These are phyloP conservation scores for Drosophila neutralis DNA, from an alignment of 2,888 invertebrate species.

Conservation along the genomic window DNA sequence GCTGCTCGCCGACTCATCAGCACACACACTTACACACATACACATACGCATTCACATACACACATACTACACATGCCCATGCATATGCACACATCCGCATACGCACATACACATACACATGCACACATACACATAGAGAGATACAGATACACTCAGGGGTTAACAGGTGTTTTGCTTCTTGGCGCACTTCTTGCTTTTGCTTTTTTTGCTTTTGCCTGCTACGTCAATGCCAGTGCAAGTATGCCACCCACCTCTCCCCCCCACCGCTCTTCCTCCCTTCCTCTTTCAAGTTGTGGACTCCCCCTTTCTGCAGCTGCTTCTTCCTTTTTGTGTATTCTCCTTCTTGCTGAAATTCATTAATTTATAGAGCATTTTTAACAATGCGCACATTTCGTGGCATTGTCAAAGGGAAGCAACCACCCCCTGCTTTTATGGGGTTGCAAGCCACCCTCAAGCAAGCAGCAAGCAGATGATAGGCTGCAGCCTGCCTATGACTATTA, in stretches of 20 bases:
- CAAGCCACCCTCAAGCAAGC: constrained; percentile 10
- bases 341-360: constrained; percentile 22
- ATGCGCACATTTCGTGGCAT: constrained; percentile 24
- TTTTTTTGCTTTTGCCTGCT: constrained; percentile 25
- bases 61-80: constrained; percentile 16
- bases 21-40: constrained; percentile 20
- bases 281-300: not conserved
- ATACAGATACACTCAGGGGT: constrained; percentile 29
- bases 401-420: constrained; percentile 13
- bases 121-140: constrained; percentile 17
- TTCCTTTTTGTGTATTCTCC: not conserved
- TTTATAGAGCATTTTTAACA: constrained; percentile 40
- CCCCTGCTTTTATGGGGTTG: constrained; percentile 1
- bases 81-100: constrained; percentile 14
- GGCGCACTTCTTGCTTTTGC: constrained; percentile 56
- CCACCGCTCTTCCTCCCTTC: not conserved
- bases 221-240: constrained; percentile 19
- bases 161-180: constrained; percentile 72
- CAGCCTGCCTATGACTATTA: constrained; percentile 20
- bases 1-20: constrained; percentile 56
- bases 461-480: constrained; percentile 17
- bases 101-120: not conserved
- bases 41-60: not conserved
- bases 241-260: not conserved
- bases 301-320: not conserved